A percentile compares a stretch with the other conserved stretches of the same genome.
phyloP scores from a whole-genome alignment of 2,113 vertebrate species.

The Rafetus swinhoei region DNA sequence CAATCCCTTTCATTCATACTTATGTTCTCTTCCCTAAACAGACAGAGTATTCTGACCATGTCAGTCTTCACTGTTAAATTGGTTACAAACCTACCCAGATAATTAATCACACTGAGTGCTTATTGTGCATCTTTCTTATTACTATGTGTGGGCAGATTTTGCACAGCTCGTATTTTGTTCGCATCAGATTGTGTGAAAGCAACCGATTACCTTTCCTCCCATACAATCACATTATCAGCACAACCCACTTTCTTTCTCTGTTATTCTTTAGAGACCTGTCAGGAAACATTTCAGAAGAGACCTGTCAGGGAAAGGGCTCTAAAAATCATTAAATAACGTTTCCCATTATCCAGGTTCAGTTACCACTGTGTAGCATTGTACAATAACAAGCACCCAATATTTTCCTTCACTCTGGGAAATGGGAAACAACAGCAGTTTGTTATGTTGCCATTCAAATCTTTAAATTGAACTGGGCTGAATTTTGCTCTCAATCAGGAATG shows the following conservation, averaged over 20 bases:
- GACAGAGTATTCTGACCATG: constrained; percentile 35
- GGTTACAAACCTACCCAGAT: constrained; percentile 55
- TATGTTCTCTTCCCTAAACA: constrained; percentile 34
- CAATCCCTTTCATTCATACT: constrained; percentile 43
- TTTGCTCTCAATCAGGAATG: neutral
- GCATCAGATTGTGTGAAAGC: constrained; percentile 59
- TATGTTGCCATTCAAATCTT: neutral
- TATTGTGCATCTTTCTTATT: constrained; percentile 66
- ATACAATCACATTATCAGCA: constrained; percentile 53
- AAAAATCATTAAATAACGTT: neutral
- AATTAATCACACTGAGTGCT: constrained; percentile 66
- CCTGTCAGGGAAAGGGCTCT: neutral
- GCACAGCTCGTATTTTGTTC: constrained; percentile 59
- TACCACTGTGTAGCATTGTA: neutral
- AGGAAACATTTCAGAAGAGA: neutral
- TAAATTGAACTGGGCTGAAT: neutral
- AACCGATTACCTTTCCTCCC: constrained; percentile 62
- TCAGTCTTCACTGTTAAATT: constrained; percentile 59
- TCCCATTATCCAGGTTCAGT: neutral
- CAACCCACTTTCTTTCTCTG: neutral
- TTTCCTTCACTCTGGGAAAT: neutral
- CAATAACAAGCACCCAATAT: neutral
- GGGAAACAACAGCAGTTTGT: neutral
- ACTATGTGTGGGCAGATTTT: constrained; percentile 52
- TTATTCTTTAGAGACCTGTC: constrained; percentile 22